Conservation (phyloP, 1,140 invertebrate genomes). For the Trypoxylus dichotomus region DNA sequence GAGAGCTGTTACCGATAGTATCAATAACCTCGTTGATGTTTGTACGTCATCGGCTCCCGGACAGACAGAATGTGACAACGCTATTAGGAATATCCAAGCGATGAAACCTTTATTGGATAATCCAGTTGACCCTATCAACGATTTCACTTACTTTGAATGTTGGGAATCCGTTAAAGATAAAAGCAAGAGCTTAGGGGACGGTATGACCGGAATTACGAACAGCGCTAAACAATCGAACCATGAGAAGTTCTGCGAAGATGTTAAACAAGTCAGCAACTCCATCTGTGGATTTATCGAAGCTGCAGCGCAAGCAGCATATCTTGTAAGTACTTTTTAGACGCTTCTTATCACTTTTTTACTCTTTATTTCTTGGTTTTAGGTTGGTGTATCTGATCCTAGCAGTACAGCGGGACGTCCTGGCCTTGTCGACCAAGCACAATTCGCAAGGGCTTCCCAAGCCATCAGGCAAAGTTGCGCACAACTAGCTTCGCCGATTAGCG, state of each 20-base stretch:
- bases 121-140: conserved; percentile 85
- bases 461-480: conserved; percentile 87
- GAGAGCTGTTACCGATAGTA: conserved; percentile 87
- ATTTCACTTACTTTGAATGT: conserved; percentile 91
- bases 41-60: conserved; percentile 82
- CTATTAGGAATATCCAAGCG: conserved; percentile 89
- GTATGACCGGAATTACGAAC: conserved; percentile 92
- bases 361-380: conserved; percentile 45
- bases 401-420: conserved; percentile 90
- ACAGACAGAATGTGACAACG: conserved; percentile 96
- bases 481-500: conserved; percentile 73
- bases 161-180: conserved; percentile 93
- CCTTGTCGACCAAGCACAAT: conserved; percentile 88
- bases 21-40: conserved; percentile 86
- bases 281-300: conserved; percentile 94
- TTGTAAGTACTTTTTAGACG: conserved; percentile 58
- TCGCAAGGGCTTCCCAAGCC: conserved; percentile 83
- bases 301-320: conserved; percentile 89
- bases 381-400: conserved; percentile 88
- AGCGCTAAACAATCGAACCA: conserved; percentile 87
- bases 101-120: conserved; percentile 81
- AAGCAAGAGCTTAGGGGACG: conserved; percentile 83
- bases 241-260: conserved; percentile 84
- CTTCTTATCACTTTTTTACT: conserved; percentile 26
- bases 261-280: conserved; percentile 80